Base-by-base conservation (phyloP, 2,797 vertebrate genomes). In the Peromyscus aztecus region DNA sequence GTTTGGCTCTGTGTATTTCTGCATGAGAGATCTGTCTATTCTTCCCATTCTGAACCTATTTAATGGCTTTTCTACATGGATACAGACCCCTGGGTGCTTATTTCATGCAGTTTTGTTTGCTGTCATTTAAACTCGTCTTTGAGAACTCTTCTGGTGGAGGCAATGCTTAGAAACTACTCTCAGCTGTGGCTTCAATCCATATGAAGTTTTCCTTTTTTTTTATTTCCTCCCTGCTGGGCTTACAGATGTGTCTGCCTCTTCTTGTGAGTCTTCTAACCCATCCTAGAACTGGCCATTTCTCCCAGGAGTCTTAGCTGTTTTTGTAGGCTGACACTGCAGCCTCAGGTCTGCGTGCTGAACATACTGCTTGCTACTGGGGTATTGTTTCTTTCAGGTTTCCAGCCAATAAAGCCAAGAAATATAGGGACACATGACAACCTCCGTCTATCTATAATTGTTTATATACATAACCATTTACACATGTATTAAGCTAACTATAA, bases 321-420 rank as follows among this genome's bases (percentile, higher is more conserved):
- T 57, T 12, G 19, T 0, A 94, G 57, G 19, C 16, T 63, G 31
- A 40, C 19, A 4, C 16, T 49, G 46, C 63, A 65, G 71, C 19
- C 31, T 23, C 65, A 73, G n/a, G 13, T 40, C 59, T 40, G 84
- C 16, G 40, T 52, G 16, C 21, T 21, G 12, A 24, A 4, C 10
- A 7, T 34, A 3, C 37, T 69, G 49, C 1, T 34, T 46, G 40
- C 9, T 34, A 6, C 1, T 16, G 9, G 0, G 4, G 10, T 65
- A 23, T 17, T 93, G 34, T 27, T 92, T 84, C 23, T 63, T 71
- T 80, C 52, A 29, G 31, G n/a, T 12, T 24, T 63, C 77, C 16
- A 59, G 4, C 34, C 12, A 21, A 37, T n/a, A 57, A 27, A 91
- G 46, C 71, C 40, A 46, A 37, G 55, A 29, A 78, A 63, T 16